Evolutionary conservation across 2,888 invertebrate species (phyloP), one percentile per base, ranked within the genome.

Genomic region (Cotesia congregata): DNA sequence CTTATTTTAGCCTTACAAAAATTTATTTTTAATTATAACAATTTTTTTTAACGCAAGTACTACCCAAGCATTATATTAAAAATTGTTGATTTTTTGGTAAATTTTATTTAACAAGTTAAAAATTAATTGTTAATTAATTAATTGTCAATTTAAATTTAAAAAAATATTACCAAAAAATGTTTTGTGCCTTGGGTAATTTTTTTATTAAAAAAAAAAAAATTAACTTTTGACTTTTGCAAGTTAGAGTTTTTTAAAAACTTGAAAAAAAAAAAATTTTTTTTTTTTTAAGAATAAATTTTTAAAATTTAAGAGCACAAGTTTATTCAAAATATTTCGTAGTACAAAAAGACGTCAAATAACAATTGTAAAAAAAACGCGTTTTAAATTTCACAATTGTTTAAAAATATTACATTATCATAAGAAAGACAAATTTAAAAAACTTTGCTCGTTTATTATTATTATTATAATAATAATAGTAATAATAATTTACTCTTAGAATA

Each of bases 221-320:
- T 62, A n/a, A 62, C 62, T 62, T 62, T 62, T 62, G 62, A 20
- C 62, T 62, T 62, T 62, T 62, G 12, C 62, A 15, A 62, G 20
- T 17, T 62, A n/a, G 20, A 62, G 6, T 15, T 15, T 15, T 62
- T 50, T 50, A 4, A 20, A 20, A 62, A 62, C 62, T 62, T 15
- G 62, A 62, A 17, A 62, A 62, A 2, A 62, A 62, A 17, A 17
- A 17, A n/a, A n/a, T n/a, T n/a, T 17, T 17, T 62, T 62, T n/a
- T 15, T 17, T 4, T 62, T 62, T 5, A 17, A 17, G n/a, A 62
- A 50, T 20, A 4, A 12, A 17, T 15, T 6, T 62, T 17, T n/a
- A n/a, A n/a, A n/a, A n/a, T n/a, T n/a, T n/a, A 17, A 62, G 62
- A 62, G 62, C 62, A 62, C 20, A 62, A 62, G 62, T 62, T 62